Base-by-base conservation (phyloP, 1,140 invertebrate species). In the Maniola jurtina region DNA sequence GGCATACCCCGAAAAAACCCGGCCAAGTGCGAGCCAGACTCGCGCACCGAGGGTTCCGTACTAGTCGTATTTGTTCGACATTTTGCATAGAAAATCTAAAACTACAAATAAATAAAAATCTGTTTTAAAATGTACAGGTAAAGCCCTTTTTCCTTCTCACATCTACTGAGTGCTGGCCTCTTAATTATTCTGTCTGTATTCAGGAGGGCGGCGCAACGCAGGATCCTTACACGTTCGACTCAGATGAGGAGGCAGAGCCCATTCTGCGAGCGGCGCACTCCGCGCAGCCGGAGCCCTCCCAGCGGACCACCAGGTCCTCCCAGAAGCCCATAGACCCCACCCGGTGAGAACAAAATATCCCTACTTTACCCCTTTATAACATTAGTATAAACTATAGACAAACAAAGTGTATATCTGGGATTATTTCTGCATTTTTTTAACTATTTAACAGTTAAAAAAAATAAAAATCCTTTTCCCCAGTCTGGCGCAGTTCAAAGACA, bases 401-500 rank as follows among this genome's bases (percentile, higher is more conserved):
- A n/a, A n/a, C n/a, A n/a, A n/a, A n/a, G n/a, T n/a, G n/a, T n/a
- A n/a, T n/a, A n/a, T n/a, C n/a, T n/a, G n/a, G n/a, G n/a, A n/a
- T n/a, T n/a, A n/a, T n/a, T 25, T 25, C 25, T 25, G 25, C 25
- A 25, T 25, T 2, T 25, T 25, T 25, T 25, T 25, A 2, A 1
- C 25, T 25, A 2, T 25, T 25, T 25, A 25, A 25, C n/a, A 25
- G 4, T 25, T 25, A 25, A 25, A 25, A 25, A 25, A 25, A 25
- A 2, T 25, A 25, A 25, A 25, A 25, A 33, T 58, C 76, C 62
- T 61, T 70, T 59, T 76, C 89, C 90, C 52, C 75, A 95, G 94
- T 69, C 86, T 95, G 8, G 77, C 89, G 5, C 67, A 90, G 0
- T 97, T 97, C 84, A 94, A 94, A 76, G 92, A 91, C 5, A 91